Percentiles rank a stretch among this genome's conserved stretches.
Evolutionary conservation across 2,888 invertebrate genomes (phyloP).

Genomic region (Agrotis puta): DNA sequence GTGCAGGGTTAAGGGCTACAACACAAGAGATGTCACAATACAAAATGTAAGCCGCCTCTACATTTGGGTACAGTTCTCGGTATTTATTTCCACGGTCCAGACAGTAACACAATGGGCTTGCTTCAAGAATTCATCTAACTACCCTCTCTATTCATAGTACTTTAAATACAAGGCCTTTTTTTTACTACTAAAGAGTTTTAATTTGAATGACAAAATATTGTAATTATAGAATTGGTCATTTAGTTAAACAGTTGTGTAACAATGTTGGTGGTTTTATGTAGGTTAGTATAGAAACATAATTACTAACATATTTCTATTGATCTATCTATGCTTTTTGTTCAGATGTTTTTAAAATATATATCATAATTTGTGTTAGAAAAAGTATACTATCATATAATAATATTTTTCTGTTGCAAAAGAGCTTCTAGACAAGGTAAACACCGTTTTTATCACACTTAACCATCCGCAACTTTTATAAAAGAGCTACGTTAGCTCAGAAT

Average conservation of each 20-base stretch:
- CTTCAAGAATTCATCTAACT: constrained; percentile 22
- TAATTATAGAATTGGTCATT: no score
- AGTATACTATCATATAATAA: not conserved
- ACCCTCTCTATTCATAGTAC: not conserved
- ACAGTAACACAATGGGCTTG: not conserved
- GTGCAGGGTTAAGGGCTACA: not conserved
- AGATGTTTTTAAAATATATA: not conserved
- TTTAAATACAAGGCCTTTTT: not conserved
- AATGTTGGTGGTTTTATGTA: no score
- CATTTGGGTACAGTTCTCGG: not conserved
- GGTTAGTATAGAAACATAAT: no score
- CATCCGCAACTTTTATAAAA: constrained; percentile 12
- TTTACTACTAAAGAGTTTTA: no score
- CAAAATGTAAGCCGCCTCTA: constrained; percentile 19
- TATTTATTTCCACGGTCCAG: constrained; percentile 14
- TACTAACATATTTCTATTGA: no score
- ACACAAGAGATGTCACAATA: constrained; percentile 20
- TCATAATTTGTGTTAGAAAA: not conserved
- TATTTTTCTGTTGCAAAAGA: not conserved
- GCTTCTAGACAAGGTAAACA: constrained; percentile 12
- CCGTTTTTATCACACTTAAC: constrained; percentile 24
- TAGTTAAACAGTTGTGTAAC: no score
- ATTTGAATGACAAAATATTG: not conserved
- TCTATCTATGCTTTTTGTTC: no score
- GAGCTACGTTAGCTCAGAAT: constrained; percentile 25